Percentiles rank a stretch among this genome's conserved stretches.
Evolutionary conservation across 2,888 invertebrate genomes (phyloP).

Genomic region (Hirudinaria manillensis): DNA sequence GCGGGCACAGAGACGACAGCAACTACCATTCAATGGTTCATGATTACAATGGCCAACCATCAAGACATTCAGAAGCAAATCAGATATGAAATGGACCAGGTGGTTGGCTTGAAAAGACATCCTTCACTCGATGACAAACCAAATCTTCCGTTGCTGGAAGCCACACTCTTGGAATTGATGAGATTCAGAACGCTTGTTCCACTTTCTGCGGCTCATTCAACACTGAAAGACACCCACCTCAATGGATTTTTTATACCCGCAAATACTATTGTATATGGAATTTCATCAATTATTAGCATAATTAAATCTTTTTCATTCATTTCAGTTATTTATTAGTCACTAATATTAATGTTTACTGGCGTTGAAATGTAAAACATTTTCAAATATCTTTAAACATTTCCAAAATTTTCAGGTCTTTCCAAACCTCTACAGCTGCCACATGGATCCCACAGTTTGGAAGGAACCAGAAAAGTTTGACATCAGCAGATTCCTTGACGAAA

Average conservation of each 20-base stretch:
- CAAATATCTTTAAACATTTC: too few relatives aligned
- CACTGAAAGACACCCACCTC: slow-evolving; percentile 39
- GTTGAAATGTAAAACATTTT: too few relatives aligned
- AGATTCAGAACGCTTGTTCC: slow-evolving; percentile 46
- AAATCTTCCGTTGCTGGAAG: slow-evolving; percentile 45
- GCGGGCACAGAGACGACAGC: too few relatives aligned
- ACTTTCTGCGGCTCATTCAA: slow-evolving; percentile 47
- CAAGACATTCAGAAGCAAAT: slow-evolving; percentile 45
- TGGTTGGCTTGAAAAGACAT: slow-evolving; percentile 35
- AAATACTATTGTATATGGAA: slow-evolving; percentile 41
- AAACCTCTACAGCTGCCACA: slow-evolving; percentile 29
- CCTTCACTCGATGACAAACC: slow-evolving; percentile 38
- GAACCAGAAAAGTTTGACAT: slow-evolving; percentile 28
- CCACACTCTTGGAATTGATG: slow-evolving; percentile 44
- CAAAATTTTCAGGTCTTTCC: background rate
- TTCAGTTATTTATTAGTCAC: too few relatives aligned
- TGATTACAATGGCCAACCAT: slow-evolving; percentile 43
- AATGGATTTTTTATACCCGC: slow-evolving; percentile 42
- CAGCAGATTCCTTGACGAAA: slow-evolving; percentile 29
- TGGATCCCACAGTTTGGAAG: slow-evolving; percentile 20
- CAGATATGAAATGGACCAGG: slow-evolving; percentile 43
- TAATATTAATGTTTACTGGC: too few relatives aligned
- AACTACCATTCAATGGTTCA: background rate
- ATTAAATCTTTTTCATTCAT: too few relatives aligned
- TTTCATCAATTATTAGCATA: too few relatives aligned